Base-by-base conservation (phyloP, 2,888 invertebrate genomes). In the Callyntrura sp. region DNA sequence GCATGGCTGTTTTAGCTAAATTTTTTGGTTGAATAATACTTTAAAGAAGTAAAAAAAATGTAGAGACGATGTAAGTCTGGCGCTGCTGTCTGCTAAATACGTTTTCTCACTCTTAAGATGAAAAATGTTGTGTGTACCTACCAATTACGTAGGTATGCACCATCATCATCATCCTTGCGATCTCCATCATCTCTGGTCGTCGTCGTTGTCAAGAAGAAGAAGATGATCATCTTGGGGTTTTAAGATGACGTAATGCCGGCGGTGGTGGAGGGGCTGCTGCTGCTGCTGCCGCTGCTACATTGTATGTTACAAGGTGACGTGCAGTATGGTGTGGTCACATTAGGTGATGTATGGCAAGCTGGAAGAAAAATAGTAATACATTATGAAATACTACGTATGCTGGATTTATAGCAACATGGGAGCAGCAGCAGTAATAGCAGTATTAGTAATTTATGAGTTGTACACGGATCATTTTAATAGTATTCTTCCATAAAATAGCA, bases 101-200 rank as follows among this genome's bases (percentile, higher is more conserved):
- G 43, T 43, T 68, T 68, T 35, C 68, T 35, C 68, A 68, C 43
- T 68, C 35, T 11, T 4, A n/a, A n/a, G n/a, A 68, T 68, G 68
- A 68, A 76, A 76, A 51, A 76, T 76, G 48, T 35, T 76, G 4
- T 48, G 51, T 76, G 55, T 78, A 78, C 76, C 76, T 78, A 78
- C 76, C 76, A 78, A 78, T 78, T 78, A 51, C 55, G 25, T 51
- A 78, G 76, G 76, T 25, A 78, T 78, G 76, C 51, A 78, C 14
- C 12, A 78, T 51, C 76, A 25, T 23, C 55, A 17, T 68, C 35
- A 25, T 25, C 25, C 1, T 68, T 14, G 25, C n/a, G n/a, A n/a
- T n/a, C n/a, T n/a, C n/a, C n/a, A n/a, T n/a, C n/a, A n/a, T n/a
- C n/a, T n/a, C n/a, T n/a, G n/a, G n/a, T n/a, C n/a, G n/a, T n/a